Evolutionary conservation across 2,888 invertebrate species (phyloP), one percentile per base, ranked within the genome.

Genomic region (Cerceris ruficornis): DNA sequence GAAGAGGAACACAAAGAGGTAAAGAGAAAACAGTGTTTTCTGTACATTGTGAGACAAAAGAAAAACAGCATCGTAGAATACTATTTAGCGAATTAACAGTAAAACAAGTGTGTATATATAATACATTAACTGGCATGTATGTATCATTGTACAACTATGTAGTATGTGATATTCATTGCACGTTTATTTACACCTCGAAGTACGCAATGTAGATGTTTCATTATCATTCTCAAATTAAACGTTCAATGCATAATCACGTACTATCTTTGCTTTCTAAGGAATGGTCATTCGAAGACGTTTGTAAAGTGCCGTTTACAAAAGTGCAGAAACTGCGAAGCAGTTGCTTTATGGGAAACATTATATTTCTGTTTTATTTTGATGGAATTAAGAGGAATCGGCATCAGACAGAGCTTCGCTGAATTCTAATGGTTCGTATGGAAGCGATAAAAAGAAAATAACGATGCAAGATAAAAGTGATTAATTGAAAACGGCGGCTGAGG

Each of bases 1-100:
- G 55, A 68, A 72, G 64, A 72, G 83, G 77, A 83, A 79, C 75
- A 83, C 75, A 83, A 81, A 83, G 75, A 81, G 75, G 64, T 75
- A 79, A 74, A 81, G 69, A 72, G 78, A 81, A 81, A 76, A 81
- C 64, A 28, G 66, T 72, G 76, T 78, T 55, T 61, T 76, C 60
- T 77, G 60, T 74, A 80, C 69, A 70, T 67, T 65, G 77, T 61
- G 76, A 74, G 81, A 79, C 65, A 72, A 74, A 28, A 28, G 28
- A 28, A 28, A 76, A 79, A 57, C 69, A 75, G 70, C 69, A 58
- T 71, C 69, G 59, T 46, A 64, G 60, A 67, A 72, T 55, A 83
- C 79, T 77, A 78, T 75, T 68, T 64, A 77, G 75, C 81, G 72
- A 76, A 64, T 69, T 61, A 72, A 77, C 67, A 72, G 42, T 69